Conservation (phyloP, 2,888 invertebrate species). For the Drosophila peninsularis region DNA sequence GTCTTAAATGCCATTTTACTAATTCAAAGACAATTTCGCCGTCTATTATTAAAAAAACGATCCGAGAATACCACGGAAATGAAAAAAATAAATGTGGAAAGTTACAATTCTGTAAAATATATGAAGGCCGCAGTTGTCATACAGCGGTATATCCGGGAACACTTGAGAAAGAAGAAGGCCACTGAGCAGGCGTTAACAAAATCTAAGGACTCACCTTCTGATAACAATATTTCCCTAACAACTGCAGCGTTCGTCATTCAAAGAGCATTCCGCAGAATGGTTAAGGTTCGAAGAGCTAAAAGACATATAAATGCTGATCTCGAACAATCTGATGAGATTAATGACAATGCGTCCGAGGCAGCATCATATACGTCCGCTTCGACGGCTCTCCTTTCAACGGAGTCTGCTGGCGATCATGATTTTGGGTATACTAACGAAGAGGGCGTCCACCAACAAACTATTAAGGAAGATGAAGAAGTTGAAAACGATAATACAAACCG, state of each 20-base stretch:
- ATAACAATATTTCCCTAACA: conserved; percentile 37
- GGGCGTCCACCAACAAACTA: conserved; percentile 55
- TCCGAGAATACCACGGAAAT: conserved; percentile 1
- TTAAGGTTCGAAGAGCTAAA: conserved; percentile 34
- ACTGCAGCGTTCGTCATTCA: conserved; percentile 86
- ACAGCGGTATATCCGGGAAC: conserved; percentile 71
- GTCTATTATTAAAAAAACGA: conserved; percentile 37
- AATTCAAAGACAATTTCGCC: conserved; percentile 57
- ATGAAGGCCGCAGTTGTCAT: conserved; percentile 73
- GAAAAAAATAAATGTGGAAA: conserved; percentile 14
- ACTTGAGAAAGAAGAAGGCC: conserved; percentile 45
- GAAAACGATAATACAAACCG: conserved; percentile 52
- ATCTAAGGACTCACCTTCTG: neutral
- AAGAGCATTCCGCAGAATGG: conserved; percentile 85
- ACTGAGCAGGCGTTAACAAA: neutral
- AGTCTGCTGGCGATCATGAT: conserved; percentile 60
- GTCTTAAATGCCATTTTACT: conserved; percentile 51
- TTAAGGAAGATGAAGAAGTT: conserved; percentile 62
- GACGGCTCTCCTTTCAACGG: conserved; percentile 76
- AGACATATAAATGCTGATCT: conserved; percentile 33
- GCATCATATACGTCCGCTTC: conserved; percentile 79
- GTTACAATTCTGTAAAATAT: conserved; percentile 54
- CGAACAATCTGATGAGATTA: conserved; percentile 54
- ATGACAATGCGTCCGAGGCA: conserved; percentile 75
- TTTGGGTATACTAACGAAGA: conserved; percentile 54